Evolutionary conservation across 2,113 vertebrate species (phyloP), one percentile per base, ranked within the genome.

Genomic region (Motacilla tschutschensis): DNA sequence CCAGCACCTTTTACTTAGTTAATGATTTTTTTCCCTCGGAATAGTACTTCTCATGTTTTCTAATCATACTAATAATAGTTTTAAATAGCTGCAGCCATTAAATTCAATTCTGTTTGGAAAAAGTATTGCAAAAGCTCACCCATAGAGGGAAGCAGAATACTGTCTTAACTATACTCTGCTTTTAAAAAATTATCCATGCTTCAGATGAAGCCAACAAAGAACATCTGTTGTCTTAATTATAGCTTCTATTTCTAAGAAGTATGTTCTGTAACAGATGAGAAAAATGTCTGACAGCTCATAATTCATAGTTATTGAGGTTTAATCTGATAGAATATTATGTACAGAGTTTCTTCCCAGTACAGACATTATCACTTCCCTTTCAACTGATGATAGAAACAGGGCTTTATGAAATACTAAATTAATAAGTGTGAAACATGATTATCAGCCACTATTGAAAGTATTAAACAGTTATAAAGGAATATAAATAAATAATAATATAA

Each of bases 211-310:
- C 96, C 96, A 97, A 95, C 92, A 94, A 94, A 97, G 96, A 95
- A 95, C 97, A 97, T 97, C 97, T 97, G 97, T 96, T 97, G 93
- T 94, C 94, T 96, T 97, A 98, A 98, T 97, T 97, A 97, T 98
- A 98, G 96, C 87, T 90, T 87, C 93, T 72, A 70, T 96, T 98
- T 98, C 97, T 97, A 96, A 97, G 97, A 97, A 98, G 92, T 95
- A 88, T 96, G 95, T 96, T 96, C 95, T 97, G 92, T 95, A 95
- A 96, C 94, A 94, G 92, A 96, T 97, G 95, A 97, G 96, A 92
- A 92, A 95, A 96, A 91, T 93, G 89, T 93, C 88, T 96, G 96
- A 95, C 96, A 96, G 96, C 82, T 97, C 96, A 94, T 97, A 97
- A 97, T 97, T 98, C 95, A 96, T 94, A 71, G 89, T 96, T 94